phyloP scores from a whole-genome alignment of 2,797 vertebrate species.

The Heliangelus exortis region DNA sequence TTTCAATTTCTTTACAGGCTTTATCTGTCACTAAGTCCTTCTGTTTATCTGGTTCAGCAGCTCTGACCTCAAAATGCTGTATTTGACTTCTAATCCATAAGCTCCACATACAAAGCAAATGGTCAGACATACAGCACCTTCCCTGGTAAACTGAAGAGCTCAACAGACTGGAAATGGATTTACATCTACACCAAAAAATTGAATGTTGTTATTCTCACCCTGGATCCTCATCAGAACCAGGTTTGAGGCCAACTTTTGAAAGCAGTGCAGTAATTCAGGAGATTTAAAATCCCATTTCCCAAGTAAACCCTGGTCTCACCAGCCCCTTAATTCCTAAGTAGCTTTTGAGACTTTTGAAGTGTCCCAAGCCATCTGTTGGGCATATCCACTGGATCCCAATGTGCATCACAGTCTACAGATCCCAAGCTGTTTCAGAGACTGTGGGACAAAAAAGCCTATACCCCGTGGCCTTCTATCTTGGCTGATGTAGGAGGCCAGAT shows the following conservation, averaged over 20 bases:
- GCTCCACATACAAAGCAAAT: neutral
- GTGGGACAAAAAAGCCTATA: neutral
- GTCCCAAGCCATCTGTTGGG: neutral
- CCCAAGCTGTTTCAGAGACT: slow-evolving; percentile 1
- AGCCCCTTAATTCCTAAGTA: neutral
- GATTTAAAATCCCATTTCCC: neutral
- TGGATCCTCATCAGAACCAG: neutral
- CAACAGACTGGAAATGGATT: neutral
- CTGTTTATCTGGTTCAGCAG: neutral
- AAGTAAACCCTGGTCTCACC: neutral
- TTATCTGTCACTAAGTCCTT: neutral
- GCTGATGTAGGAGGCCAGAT: neutral
- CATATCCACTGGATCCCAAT: neutral
- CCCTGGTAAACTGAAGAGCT: neutral
- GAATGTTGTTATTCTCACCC: neutral
- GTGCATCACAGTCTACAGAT: neutral
- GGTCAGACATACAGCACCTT: neutral
- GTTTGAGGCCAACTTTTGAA: neutral
- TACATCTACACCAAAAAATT: neutral
- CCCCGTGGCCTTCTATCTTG: neutral
- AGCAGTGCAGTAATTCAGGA: neutral
- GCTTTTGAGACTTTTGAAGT: neutral
- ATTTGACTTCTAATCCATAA: neutral
- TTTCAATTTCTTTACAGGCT: neutral
- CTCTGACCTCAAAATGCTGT: neutral